Conservation (phyloP, 92 coral and sea anemone species). For the Umimayanthus chanpuru region DNA sequence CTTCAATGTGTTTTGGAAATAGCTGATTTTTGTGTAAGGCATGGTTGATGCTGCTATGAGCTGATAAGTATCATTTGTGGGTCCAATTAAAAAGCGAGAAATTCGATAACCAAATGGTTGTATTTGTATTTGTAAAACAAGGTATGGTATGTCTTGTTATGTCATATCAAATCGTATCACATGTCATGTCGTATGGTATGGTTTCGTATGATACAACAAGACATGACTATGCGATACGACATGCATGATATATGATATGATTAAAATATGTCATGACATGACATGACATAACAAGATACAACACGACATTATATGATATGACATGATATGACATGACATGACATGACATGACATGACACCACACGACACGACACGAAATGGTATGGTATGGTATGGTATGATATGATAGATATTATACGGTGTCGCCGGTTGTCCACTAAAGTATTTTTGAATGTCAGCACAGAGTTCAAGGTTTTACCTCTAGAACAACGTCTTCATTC, state of each 20-base stretch:
- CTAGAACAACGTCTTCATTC: not conserved
- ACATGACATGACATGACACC: not conserved
- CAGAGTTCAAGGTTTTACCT: not conserved
- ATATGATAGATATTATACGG: not conserved
- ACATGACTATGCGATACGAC: too few species aligned
- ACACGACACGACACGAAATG: not conserved
- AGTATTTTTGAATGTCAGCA: too few species aligned
- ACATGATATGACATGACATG: not conserved
- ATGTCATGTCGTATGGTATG: not conserved
- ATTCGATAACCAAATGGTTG: too few species aligned
- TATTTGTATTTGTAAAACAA: too few species aligned
- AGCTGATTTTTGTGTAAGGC: too few species aligned
- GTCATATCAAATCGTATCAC: not conserved
- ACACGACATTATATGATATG: not conserved
- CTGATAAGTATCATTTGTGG: too few species aligned
- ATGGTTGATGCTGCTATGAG: too few species aligned
- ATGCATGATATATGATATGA: not conserved
- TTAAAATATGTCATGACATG: not conserved
- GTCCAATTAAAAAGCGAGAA: too few species aligned
- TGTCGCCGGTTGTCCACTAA: too few species aligned
- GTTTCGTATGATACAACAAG: not conserved
- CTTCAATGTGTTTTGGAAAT: too few species aligned
- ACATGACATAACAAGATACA: not conserved
- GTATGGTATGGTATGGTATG: not conserved
- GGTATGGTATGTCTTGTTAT: too few species aligned